A percentile compares a stretch with the other conserved stretches of the same genome.
phyloP scores from a whole-genome alignment of 2,797 vertebrate species.

The Buphagus erythrorhynchus region DNA sequence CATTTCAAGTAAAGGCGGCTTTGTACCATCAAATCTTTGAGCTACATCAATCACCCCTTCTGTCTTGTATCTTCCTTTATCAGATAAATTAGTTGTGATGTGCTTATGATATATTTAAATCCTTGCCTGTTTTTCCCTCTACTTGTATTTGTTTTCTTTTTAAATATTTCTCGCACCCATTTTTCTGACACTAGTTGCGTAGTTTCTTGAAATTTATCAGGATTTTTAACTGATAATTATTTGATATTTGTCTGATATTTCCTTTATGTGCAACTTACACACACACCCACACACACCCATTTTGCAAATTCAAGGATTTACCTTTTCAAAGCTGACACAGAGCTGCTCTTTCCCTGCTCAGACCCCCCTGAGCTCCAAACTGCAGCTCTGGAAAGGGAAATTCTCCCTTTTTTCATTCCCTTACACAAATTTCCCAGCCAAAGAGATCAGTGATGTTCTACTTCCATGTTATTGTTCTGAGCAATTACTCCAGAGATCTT shows the following conservation, averaged over 20 bases:
- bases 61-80: slow-evolving; percentile 7
- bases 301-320: background rate
- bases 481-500: background rate
- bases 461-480: background rate
- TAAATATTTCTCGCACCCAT: background rate
- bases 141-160: slow-evolving; percentile 5
- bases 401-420: background rate
- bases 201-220: background rate
- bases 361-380: background rate
- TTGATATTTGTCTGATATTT: background rate
- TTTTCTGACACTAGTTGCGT: background rate
- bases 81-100: slow-evolving; percentile 17
- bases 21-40: slow-evolving; percentile 47
- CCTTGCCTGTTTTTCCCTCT: slow-evolving; percentile 8
- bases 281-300: background rate
- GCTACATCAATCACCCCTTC: slow-evolving; percentile 46
- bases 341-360: background rate
- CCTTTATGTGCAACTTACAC: background rate
- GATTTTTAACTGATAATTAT: background rate
- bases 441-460: background rate
- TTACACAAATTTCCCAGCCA: background rate
- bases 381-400: background rate
- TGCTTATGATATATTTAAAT: slow-evolving; percentile 49
- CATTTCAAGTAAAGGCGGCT: background rate
- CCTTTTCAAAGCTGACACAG: background rate